phyloP scores from a whole-genome alignment of 2,113 vertebrate genomes.

The Turnix velox region DNA sequence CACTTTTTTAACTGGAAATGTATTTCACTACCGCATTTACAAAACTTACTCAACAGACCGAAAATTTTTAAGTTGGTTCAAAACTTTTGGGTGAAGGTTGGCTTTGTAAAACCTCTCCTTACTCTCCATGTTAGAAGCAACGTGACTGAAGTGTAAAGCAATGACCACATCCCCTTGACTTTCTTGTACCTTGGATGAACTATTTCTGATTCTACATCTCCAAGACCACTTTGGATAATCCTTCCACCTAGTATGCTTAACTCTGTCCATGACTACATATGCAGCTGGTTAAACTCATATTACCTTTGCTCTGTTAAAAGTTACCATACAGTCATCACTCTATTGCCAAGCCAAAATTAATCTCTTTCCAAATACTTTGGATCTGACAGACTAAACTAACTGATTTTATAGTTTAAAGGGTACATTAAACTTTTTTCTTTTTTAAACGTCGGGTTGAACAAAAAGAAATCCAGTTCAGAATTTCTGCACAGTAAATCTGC shows the following conservation, averaged over 20 bases:
- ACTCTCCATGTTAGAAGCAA: neutral
- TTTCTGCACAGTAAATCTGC: neutral
- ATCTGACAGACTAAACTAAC: neutral
- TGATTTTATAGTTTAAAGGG: neutral
- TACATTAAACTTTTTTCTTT: neutral
- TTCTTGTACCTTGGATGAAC: neutral
- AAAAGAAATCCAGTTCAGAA: neutral
- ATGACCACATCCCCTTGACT: neutral
- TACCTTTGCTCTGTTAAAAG: neutral
- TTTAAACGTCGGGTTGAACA: neutral
- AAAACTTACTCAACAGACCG: neutral
- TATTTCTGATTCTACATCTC: neutral
- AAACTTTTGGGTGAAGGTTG: neutral
- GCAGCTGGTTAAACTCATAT: neutral
- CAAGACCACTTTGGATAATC: neutral
- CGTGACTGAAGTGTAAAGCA: fast-evolving
- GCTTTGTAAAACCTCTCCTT: neutral
- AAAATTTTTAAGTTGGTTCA: neutral
- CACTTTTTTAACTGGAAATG: fast-evolving
- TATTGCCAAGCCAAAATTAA: neutral
- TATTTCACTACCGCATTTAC: neutral
- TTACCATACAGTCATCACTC: neutral
- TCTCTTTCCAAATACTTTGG: neutral
- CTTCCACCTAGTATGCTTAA: neutral
- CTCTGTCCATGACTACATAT: neutral